A percentile compares a stretch with the other conserved stretches of the same genome.
Evolutionary conservation across 2,888 invertebrate species (phyloP).

Genomic region (Colostygia pectinataria): DNA sequence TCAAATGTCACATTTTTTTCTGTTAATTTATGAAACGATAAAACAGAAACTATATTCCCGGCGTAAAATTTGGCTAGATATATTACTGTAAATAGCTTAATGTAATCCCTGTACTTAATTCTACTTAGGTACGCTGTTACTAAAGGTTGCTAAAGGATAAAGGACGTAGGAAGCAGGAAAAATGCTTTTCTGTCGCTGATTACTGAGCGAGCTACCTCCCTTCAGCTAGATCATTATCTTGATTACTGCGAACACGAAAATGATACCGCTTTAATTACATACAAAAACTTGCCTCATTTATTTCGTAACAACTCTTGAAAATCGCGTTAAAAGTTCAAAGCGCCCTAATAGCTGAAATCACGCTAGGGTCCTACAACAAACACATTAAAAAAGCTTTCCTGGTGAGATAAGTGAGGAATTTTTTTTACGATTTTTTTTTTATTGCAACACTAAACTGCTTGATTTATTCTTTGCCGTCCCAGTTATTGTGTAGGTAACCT

Average conservation of each 20-base stretch:
- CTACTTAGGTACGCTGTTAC: too few species aligned
- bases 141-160: too few species aligned
- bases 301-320: slow-evolving; percentile 34
- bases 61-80: too few species aligned
- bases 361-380: slow-evolving; percentile 37
- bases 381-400: slow-evolving; percentile 18
- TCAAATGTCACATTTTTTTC: too few species aligned
- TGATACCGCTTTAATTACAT: slow-evolving; percentile 37
- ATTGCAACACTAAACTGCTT: slow-evolving; percentile 16
- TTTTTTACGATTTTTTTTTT: slow-evolving; percentile 22
- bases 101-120: too few species aligned
- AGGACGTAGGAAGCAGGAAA: too few species aligned
- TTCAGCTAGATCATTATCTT: slow-evolving; percentile 31
- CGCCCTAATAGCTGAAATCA: slow-evolving; percentile 44
- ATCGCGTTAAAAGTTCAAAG: slow-evolving; percentile 44
- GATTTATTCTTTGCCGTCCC: background rate
- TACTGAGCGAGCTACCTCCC: background rate
- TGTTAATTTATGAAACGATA: too few species aligned
- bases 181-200: too few species aligned
- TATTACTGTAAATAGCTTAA: too few species aligned
- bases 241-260: slow-evolving; percentile 48
- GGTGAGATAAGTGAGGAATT: slow-evolving; percentile 22
- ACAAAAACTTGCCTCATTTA: slow-evolving; percentile 32
- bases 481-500: background rate
- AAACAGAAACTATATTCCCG: too few species aligned